Evolutionary conservation across 2,113 vertebrate genomes (phyloP).

Genomic region (Perca schrenkii): DNA sequence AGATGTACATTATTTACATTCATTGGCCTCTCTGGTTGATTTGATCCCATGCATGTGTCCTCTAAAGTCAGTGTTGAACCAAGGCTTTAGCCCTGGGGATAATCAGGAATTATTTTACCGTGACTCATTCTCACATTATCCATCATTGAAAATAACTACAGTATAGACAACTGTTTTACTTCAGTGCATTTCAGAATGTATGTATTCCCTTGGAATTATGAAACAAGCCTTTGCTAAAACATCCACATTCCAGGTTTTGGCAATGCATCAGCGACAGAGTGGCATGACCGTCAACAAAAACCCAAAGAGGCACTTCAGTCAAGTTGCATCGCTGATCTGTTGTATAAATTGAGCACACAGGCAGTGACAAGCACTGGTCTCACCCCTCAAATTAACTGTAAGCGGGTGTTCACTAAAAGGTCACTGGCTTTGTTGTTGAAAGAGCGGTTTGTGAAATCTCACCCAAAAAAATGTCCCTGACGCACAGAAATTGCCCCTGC

Average conservation of each 20-base stretch:
- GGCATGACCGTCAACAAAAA: constrained; percentile 31
- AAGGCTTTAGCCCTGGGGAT: constrained; percentile 24
- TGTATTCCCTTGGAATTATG: not conserved
- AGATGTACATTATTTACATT: constrained; percentile 50
- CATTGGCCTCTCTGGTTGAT: constrained; percentile 53
- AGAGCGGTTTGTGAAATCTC: constrained; percentile 39
- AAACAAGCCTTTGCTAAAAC: constrained; percentile 30
- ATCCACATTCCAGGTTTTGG: constrained; percentile 16
- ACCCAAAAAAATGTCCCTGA: constrained; percentile 33
- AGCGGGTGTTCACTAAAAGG: constrained; percentile 64
- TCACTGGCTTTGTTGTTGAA: constrained; percentile 58
- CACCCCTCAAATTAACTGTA: constrained; percentile 69
- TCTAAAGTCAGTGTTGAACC: constrained; percentile 40
- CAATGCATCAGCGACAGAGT: constrained; percentile 42
- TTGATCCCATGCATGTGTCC: constrained; percentile 54
- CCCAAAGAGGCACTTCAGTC: constrained; percentile 60
- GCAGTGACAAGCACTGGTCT: constrained; percentile 67
- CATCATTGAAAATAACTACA: constrained; percentile 46
- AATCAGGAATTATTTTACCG: constrained; percentile 54
- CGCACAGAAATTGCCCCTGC: constrained; percentile 34
- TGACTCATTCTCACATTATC: constrained; percentile 52
- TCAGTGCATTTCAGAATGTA: constrained; percentile 15
- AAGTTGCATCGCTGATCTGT: constrained; percentile 62
- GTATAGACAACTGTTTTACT: constrained; percentile 42
- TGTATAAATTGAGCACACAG: constrained; percentile 58